A percentile compares a stretch with the other conserved stretches of the same genome.
These are phyloP conservation scores for Heliconius erato DNA, from an alignment of 2,888 invertebrate genomes.

Conservation along the genomic window DNA sequence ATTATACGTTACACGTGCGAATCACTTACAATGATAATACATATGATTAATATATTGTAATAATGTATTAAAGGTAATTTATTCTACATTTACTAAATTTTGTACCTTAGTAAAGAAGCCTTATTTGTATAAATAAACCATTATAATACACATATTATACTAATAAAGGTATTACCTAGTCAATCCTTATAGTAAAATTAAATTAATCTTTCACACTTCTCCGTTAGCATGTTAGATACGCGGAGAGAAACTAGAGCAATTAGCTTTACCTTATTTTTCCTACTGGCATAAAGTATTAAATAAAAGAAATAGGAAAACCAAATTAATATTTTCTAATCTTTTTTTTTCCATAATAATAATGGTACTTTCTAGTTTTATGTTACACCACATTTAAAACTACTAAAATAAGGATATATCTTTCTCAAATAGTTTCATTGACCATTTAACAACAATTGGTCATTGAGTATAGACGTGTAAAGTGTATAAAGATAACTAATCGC, in stretches of 20 bases:
- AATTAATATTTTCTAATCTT: too few relatives aligned
- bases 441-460: conserved; percentile 33
- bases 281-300: too few relatives aligned
- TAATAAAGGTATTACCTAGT: too few relatives aligned
- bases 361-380: too few relatives aligned
- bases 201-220: too few relatives aligned
- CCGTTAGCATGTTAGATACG: background rate
- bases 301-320: too few relatives aligned
- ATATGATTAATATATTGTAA: background rate
- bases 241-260: background rate
- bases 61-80: background rate
- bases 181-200: too few relatives aligned
- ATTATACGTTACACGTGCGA: conserved; percentile 4
- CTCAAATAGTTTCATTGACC: conserved; percentile 11
- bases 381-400: background rate
- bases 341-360: background rate
- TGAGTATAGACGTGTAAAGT: conserved; percentile 43
- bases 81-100: background rate
- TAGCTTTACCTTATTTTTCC: background rate
- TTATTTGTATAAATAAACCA: too few relatives aligned
- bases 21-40: background rate
- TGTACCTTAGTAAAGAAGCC: too few relatives aligned
- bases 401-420: background rate
- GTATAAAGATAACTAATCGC: background rate
- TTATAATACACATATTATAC: too few relatives aligned